Evolutionary conservation across 2,888 invertebrate species (phyloP).

Genomic region (Agrochola macilenta): DNA sequence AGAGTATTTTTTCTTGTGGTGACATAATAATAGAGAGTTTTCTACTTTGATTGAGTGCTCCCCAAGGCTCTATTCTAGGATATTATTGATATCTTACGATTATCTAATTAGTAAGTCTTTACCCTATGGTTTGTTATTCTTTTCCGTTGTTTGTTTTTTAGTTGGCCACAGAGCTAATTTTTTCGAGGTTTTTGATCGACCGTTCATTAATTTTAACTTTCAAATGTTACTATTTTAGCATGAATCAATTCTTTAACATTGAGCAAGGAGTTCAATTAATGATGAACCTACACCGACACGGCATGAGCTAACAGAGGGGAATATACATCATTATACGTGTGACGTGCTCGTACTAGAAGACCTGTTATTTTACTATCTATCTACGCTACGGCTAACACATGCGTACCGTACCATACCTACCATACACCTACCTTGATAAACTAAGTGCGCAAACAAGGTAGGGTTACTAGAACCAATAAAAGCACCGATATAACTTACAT

Average conservation of each 20-base stretch:
- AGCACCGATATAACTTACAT: background rate
- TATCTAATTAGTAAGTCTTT: background rate
- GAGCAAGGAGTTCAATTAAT: conserved; percentile 12
- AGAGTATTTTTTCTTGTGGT: background rate
- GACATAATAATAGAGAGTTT: background rate
- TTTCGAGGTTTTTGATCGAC: background rate
- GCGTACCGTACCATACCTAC: background rate
- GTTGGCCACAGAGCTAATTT: background rate
- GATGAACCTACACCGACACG: conserved; percentile 2
- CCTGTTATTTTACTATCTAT: conserved; percentile 3
- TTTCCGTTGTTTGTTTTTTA: background rate
- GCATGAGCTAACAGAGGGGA: background rate
- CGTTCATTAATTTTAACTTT: background rate
- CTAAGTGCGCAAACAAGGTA: background rate
- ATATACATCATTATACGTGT: conserved; percentile 32
- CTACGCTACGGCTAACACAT: background rate
- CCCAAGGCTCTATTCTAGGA: conserved; percentile 19
- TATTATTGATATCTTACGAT: conserved; percentile 3
- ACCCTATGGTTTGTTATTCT: too few species aligned
- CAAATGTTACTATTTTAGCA: background rate
- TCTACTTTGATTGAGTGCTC: background rate
- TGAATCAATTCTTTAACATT: background rate
- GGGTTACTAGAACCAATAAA: background rate
- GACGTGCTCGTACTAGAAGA: background rate
- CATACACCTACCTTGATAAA: background rate